These are phyloP conservation scores for Dallia pectoralis DNA, from an alignment of 2,797 vertebrate species.

Conservation along the genomic window DNA sequence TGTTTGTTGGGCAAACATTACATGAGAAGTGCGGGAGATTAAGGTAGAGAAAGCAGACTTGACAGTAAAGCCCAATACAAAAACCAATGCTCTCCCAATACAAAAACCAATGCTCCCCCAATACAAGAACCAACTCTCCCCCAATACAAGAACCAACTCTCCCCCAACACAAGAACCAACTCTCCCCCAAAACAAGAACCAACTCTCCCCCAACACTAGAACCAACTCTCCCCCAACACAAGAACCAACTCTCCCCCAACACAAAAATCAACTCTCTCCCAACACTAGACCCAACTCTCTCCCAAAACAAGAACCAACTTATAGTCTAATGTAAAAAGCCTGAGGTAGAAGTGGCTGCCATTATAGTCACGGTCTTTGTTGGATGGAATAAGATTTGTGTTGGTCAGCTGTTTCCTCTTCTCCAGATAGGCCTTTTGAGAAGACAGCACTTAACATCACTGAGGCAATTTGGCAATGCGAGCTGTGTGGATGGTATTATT, in stretches of 20 bases:
- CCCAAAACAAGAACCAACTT: slow-evolving; percentile 27
- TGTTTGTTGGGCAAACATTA: slow-evolving; percentile 1
- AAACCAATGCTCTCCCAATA: slow-evolving; percentile 21
- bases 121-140: slow-evolving; percentile 16
- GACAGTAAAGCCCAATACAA: too few relatives aligned
- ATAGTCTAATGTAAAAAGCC: slow-evolving; percentile 30
- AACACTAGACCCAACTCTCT: slow-evolving; percentile 21
- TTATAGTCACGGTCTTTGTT: slow-evolving; percentile 39
- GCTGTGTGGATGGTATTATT: slow-evolving; percentile 7
- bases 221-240: slow-evolving; percentile 23
- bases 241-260: too few relatives aligned
- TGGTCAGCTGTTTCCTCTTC: slow-evolving; percentile 30
- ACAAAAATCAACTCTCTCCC: slow-evolving; percentile 17
- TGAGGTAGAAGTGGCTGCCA: slow-evolving; percentile 28
- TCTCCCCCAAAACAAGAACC: slow-evolving; percentile 23
- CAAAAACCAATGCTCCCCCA: too few relatives aligned
- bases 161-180: too few relatives aligned
- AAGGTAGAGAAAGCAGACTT: not conserved
- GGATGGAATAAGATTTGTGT: slow-evolving; percentile 43
- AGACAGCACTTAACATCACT: slow-evolving; percentile 5
- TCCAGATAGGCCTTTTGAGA: slow-evolving; percentile 20
- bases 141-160: slow-evolving; percentile 26
- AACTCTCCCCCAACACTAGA: too few relatives aligned
- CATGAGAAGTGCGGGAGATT: slow-evolving; percentile 22
- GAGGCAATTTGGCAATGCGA: slow-evolving; percentile 24